Base-by-base conservation (phyloP, 2,888 invertebrate species). In the Perdita meconis region DNA sequence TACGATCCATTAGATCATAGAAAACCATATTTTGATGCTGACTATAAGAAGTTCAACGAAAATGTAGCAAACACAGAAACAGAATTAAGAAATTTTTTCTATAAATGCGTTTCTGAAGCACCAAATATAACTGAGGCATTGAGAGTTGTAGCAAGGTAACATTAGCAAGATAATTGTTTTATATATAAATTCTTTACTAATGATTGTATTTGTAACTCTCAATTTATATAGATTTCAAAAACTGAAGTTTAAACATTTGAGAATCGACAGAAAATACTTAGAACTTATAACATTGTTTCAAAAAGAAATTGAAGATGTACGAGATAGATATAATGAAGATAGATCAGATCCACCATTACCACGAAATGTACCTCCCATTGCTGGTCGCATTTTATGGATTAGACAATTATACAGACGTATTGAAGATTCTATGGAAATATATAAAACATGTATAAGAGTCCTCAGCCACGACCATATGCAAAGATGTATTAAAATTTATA, bases 1-100 rank as follows among this genome's bases (percentile, higher is more conserved):
- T 97, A 97, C 85, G 96, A 97, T 91, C 95, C 96, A 0, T 92
- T 98, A 47, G 96, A 97, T 91, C 96, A 97, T 90, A 94, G 97
- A 86, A 95, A 95, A 84, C 91, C 93, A 0, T 95, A 95, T 86
- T 97, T 97, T 89, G 96, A 97, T 86, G 93, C 93, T 56, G 97
- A 97, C 90, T 97, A 95, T 89, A 95, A 95, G 69, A 93, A 93
- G 10, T 97, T 96, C 87, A 95, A 95, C 82, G 94, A 95, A 78
- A 94, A 93, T 63, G 94, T 97, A 0, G 94, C 94, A 2, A 95
- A 95, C 71, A 95, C 96, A 19, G 97, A 97, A 92, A 93, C 95
- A 79, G 94, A 96, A 57, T 92, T 97, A 84, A 95, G 96, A 89
- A 94, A 94, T 85, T 97, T 96, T 90, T 95, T 97, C 90, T 95